Evolutionary conservation across 2,113 vertebrate genomes (phyloP).

Genomic region (Chunga burmeisteri): DNA sequence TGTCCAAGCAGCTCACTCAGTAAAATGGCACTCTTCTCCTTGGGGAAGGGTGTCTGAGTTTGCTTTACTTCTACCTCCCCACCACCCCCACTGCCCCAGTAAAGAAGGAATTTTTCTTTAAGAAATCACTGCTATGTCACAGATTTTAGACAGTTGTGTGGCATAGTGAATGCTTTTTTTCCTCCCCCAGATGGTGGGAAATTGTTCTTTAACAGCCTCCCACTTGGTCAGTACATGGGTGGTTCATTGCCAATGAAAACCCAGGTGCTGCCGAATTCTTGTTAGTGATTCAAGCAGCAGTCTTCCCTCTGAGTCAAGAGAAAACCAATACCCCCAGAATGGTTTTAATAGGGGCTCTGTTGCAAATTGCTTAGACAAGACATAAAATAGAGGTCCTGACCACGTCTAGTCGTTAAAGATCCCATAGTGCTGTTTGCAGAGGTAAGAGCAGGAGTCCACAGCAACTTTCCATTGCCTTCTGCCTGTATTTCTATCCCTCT

Average conservation of each 20-base stretch:
- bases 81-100: too few relatives aligned
- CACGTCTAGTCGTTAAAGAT: not conserved
- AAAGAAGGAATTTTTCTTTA: not conserved
- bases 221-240: not conserved
- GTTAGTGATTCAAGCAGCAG: slow-evolving; percentile 15
- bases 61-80: not conserved
- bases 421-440: not conserved
- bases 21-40: not conserved
- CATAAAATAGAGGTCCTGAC: not conserved
- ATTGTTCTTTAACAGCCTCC: slow-evolving; percentile 31
- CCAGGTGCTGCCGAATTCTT: slow-evolving; percentile 49
- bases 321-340: slow-evolving; percentile 40
- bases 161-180: not conserved
- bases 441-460: not conserved
- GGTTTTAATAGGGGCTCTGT: not conserved
- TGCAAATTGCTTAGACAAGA: slow-evolving; percentile 14
- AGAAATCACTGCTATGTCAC: not conserved
- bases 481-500: not conserved
- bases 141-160: not conserved
- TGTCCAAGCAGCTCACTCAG: not conserved
- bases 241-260: slow-evolving; percentile 52
- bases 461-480: not conserved
- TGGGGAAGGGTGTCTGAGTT: not conserved
- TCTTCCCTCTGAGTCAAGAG: slow-evolving; percentile 44
- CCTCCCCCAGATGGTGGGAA: slow-evolving; percentile 3